Base-by-base conservation (phyloP, 1,140 invertebrate species). In the Venustaconcha ellipsiformis region DNA sequence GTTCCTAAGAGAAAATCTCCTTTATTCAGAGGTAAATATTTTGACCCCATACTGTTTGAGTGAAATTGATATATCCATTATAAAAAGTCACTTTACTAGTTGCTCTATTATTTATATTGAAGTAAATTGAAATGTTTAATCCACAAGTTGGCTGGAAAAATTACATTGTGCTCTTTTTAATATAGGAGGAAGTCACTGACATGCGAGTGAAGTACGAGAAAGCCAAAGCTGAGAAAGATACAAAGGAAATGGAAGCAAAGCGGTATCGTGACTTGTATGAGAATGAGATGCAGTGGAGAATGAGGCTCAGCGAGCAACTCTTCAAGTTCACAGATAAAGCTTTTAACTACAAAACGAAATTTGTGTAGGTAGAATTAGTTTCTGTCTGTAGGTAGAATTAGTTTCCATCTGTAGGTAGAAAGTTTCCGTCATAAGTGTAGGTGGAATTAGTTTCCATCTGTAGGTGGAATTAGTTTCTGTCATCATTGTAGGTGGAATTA, bases 211-310 rank as follows among this genome's bases (percentile, higher is more conserved):
- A 83, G 62, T 86, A 83, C 67, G 83, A 87, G 64, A 82, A 88
- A 70, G 75, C 84, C 0, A 26, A 84, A 14, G 81, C 85, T 14
- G 78, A 86, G 72, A 78, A 76, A 59, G 83, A 87, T 73, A 87
- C 78, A 12, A 81, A 82, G 48, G 86, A 88, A 18, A 78, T 84
- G 72, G 86, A 88, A 65, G 78, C 79, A 2, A 81, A 79, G 48
- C 79, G 83, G 23, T 86, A 78, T 74, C 74, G 79, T 48, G 84
- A 88, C 30, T 78, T 88, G 8, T 88, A 88, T 67, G 86, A 88
- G 67, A 84, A 80, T 56, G 87, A 88, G 74, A 84, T 86, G 83
- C 83, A 85, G 63, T 86, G 84, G 83, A 66, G 85, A 20, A 82
- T 86, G 77, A 77, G 83, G 26, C 74, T 88, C 2, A 82, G 80